These are phyloP conservation scores for Chaunax sp. DNA, from an alignment of 2,797 vertebrate species.

Conservation along the genomic window DNA sequence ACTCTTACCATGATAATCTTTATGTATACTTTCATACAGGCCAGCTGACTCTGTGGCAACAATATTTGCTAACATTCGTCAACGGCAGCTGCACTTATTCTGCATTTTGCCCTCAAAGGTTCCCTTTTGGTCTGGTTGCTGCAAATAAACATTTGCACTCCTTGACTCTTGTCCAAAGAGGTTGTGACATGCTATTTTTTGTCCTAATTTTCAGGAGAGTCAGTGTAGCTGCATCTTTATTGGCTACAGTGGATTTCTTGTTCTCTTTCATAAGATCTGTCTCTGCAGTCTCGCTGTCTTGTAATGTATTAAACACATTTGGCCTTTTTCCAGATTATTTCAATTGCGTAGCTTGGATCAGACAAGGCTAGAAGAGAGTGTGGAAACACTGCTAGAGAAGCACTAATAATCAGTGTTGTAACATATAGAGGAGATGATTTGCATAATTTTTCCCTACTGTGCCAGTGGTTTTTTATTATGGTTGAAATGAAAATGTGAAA, in stretches of 20 bases:
- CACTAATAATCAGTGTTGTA: not conserved
- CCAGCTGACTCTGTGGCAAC: constrained; percentile 50
- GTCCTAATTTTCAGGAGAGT: constrained; percentile 18
- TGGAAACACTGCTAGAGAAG: constrained; percentile 14
- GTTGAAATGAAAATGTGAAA: not conserved
- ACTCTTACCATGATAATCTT: constrained; percentile 47
- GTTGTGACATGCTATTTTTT: constrained; percentile 39
- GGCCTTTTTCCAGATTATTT: not conserved
- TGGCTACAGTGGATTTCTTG: not conserved
- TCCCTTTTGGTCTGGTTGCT: constrained; percentile 35
- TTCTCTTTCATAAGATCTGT: not conserved
- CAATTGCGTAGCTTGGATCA: not conserved
- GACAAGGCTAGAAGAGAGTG: not conserved
- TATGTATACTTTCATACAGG: constrained; percentile 44
- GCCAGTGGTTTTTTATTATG: not conserved
- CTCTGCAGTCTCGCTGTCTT: not conserved
- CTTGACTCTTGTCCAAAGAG: constrained; percentile 59
- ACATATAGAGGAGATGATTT: too few relatives aligned
- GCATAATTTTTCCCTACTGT: not conserved
- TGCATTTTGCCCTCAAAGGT: constrained; percentile 73
- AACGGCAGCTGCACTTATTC: constrained; percentile 26
- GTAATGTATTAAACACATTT: not conserved
- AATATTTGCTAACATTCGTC: constrained; percentile 36
- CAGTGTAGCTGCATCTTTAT: constrained; percentile 38
- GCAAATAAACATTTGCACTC: constrained; percentile 56